A percentile compares a stretch with the other conserved stretches of the same genome.
These are phyloP conservation scores for Allophyes oxyacanthae DNA, from an alignment of 2,888 invertebrate genomes.

Conservation along the genomic window DNA sequence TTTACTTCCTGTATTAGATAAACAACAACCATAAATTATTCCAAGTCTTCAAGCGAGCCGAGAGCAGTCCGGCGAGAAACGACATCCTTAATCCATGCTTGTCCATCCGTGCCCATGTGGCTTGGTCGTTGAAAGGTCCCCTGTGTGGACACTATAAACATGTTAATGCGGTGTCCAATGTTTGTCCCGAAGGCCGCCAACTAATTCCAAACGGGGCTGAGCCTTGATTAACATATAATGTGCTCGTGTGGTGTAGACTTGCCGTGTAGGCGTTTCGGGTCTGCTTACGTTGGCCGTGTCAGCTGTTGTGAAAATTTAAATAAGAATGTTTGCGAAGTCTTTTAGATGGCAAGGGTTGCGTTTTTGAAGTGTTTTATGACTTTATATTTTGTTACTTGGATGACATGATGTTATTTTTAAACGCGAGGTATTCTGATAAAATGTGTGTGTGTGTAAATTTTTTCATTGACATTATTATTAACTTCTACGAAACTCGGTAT, in stretches of 20 bases:
- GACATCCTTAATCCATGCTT: slow-evolving; percentile 43
- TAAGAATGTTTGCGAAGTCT: slow-evolving; percentile 37
- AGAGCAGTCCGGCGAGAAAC: slow-evolving; percentile 31
- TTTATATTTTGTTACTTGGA: slow-evolving; percentile 13
- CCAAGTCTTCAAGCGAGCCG: slow-evolving; percentile 26
- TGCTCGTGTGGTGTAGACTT: slow-evolving; percentile 43
- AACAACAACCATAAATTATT: slow-evolving; percentile 35
- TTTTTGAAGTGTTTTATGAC: slow-evolving; percentile 27
- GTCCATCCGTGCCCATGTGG: slow-evolving; percentile 41
- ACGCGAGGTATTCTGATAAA: no score
- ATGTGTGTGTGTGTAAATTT: no score
- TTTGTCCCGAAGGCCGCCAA: slow-evolving; percentile 51
- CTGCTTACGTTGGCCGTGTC: slow-evolving; percentile 29
- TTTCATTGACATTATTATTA: no score
- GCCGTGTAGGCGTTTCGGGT: slow-evolving; percentile 36
- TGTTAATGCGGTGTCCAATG: slow-evolving; percentile 59
- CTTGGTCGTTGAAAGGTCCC: slow-evolving; percentile 49
- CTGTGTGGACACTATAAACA: slow-evolving; percentile 54
- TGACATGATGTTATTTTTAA: not conserved
- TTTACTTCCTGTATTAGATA: slow-evolving; percentile 3
- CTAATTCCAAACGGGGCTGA: slow-evolving; percentile 53
- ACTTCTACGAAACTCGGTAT: no score
- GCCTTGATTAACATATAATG: slow-evolving; percentile 63
- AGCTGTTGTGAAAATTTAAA: slow-evolving; percentile 46
- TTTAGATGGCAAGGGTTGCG: slow-evolving; percentile 4